Evolutionary conservation across 2,113 vertebrate species (phyloP).

Genomic region (Bostrychus sinensis): DNA sequence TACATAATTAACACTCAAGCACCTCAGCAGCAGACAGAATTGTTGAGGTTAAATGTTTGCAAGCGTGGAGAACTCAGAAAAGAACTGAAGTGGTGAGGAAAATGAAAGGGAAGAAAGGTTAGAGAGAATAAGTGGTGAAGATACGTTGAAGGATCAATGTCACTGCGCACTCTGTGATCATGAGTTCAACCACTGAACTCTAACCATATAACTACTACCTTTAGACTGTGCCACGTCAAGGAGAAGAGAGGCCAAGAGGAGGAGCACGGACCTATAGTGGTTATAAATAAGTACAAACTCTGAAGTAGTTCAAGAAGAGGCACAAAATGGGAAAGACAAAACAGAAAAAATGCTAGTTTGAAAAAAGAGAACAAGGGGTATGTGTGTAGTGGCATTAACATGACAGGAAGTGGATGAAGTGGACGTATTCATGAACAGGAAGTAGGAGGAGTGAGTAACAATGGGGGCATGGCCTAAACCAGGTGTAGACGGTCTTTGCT

Average conservation of each 20-base stretch:
- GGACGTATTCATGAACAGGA: constrained; percentile 13
- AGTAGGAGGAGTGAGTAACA: constrained; percentile 12
- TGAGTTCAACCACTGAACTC: constrained; percentile 56
- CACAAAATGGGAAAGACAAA: constrained; percentile 16
- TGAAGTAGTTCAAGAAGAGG: constrained; percentile 24
- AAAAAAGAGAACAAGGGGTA: constrained; percentile 5
- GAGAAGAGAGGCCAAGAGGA: constrained; percentile 15
- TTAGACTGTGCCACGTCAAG: constrained; percentile 58
- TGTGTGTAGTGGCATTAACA: background rate
- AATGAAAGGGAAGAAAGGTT: constrained; percentile 36
- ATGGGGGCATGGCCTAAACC: constrained; percentile 53
- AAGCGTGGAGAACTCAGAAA: constrained; percentile 5
- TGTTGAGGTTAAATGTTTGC: constrained; percentile 20
- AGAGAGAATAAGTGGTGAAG: constrained; percentile 23
- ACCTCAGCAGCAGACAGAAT: constrained; percentile 8
- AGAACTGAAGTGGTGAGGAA: constrained; percentile 18
- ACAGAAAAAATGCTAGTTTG: background rate
- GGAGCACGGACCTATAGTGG: constrained; percentile 30
- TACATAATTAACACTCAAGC: constrained; percentile 17
- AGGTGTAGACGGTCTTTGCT: constrained; percentile 63
- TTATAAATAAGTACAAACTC: constrained; percentile 30
- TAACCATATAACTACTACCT: constrained; percentile 64
- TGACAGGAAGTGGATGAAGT: constrained; percentile 11
- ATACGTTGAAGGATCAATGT: background rate
- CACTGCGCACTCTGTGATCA: constrained; percentile 53